Evolutionary conservation across 1,140 invertebrate species (phyloP), one percentile per base, ranked within the genome.

Genomic region (Solenopsis fugax): DNA sequence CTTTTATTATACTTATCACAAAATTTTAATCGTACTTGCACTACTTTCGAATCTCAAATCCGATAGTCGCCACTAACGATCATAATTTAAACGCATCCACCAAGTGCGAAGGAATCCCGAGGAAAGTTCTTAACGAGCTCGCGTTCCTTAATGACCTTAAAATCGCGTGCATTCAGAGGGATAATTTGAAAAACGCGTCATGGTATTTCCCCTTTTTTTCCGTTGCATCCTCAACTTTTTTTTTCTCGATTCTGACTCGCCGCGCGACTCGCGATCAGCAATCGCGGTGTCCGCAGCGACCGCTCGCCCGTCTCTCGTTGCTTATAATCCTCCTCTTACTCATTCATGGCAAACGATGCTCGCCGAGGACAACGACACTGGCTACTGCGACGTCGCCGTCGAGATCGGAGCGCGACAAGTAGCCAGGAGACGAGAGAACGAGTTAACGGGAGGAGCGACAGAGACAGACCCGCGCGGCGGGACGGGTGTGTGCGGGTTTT

Each of bases 401-500:
- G 60, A 80, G 45, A 80, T 65, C 62, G n/a, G 21, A 77, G 87
- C 81, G 85, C 76, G 89, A 87, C 86, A 87, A 81, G 88, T 88
- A 89, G 85, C 77, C 85, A n/a, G n/a, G 91, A 6, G 78, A 41
- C 41, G 89, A 86, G 89, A 86, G 88, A 34, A 34, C 29, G 72
- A 50, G 18, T 29, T 75, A 58, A 13, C 29, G 48, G 62, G 34
- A 16, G 60, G 64, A 69, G 24, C 69, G 67, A 60, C n/a, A 65
- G 50, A 29, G 18, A 69, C 16, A 52, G 9, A 71, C 21, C 34
- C 37, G 78, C 75, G 64, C 52, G n/a, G 12, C 29, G 37, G 37
- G 78, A 64, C 37, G 75, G 81, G 86, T 82, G 85, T 87, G 91
- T 84, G 85, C 87, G 91, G 91, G 87, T 92, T 92, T 92, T 92